Conservation (phyloP, 1,140 invertebrate species). For the Aleiodes sp. region DNA sequence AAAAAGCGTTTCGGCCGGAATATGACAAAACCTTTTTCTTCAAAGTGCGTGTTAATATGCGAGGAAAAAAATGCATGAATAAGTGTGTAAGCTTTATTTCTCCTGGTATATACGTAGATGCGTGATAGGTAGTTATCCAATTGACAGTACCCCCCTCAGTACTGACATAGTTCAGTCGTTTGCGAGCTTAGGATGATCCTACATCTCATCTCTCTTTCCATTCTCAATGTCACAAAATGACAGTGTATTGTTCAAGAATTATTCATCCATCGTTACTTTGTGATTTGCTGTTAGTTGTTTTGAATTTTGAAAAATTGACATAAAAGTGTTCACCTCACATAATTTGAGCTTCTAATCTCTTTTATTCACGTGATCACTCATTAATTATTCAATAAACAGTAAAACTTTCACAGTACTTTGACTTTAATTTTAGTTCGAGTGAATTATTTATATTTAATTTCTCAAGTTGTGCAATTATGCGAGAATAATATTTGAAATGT, state of each 20-base stretch:
- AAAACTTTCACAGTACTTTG: no score
- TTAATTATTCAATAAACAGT: no score
- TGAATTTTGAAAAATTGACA: no score
- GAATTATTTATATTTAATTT: no score
- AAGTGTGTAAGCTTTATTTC: not conserved
- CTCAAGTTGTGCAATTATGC: no score
- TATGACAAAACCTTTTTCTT: no score
- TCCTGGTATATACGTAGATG: slow-evolving; percentile 36
- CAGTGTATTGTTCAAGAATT: not conserved
- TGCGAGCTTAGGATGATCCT: slow-evolving; percentile 58
- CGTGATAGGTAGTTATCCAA: slow-evolving; percentile 62
- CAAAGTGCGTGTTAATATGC: not conserved
- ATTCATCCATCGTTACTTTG: not conserved
- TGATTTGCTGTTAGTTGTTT: not conserved
- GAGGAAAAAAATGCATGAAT: not conserved
- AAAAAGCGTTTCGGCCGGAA: no score
- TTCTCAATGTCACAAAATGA: not conserved
- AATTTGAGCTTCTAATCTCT: no score
- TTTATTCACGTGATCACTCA: no score
- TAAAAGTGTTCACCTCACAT: no score
- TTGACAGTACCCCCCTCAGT: slow-evolving; percentile 58
- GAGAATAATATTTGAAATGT: not conserved
- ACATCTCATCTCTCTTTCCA: slow-evolving; percentile 37
- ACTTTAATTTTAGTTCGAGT: no score
- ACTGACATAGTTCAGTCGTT: slow-evolving; percentile 63